Conservation (phyloP, 2,113 vertebrate species). For the Festucalex cinctus region DNA sequence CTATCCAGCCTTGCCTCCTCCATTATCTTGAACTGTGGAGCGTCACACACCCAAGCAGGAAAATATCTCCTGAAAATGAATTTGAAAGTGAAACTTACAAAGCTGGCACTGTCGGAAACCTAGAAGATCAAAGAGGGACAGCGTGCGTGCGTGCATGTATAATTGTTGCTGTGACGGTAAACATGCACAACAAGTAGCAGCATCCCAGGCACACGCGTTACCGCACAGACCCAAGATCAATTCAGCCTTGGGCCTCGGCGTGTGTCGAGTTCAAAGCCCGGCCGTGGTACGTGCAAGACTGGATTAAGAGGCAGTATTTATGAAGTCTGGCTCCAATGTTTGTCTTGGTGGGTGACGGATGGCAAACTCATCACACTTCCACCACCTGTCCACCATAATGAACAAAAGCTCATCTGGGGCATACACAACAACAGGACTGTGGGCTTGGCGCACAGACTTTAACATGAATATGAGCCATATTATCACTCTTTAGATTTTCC, state of each 20-base stretch:
- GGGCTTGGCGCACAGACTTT: background rate
- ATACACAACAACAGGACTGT: conserved; percentile 11
- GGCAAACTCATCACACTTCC: conserved; percentile 38
- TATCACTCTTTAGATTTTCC: background rate
- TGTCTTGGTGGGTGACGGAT: conserved; percentile 51
- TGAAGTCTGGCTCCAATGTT: conserved; percentile 47
- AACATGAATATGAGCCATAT: no score
- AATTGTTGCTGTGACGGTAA: background rate
- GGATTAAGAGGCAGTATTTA: conserved; percentile 61
- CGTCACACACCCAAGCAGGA: conserved; percentile 29
- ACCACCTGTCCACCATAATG: conserved; percentile 47
- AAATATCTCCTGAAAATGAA: conserved; percentile 32
- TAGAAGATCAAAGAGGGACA: conserved; percentile 1
- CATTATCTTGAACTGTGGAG: conserved; percentile 34
- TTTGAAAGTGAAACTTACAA: conserved; percentile 10
- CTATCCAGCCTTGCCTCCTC: conserved; percentile 50
- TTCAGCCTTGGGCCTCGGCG: conserved; percentile 45
- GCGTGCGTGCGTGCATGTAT: background rate
- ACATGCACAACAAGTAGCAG: conserved; percentile 16
- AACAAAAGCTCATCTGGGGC: conserved; percentile 36
- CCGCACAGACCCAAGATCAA: conserved; percentile 44
- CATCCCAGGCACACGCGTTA: conserved; percentile 41
- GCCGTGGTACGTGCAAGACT: conserved; percentile 45
- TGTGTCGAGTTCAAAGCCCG: conserved; percentile 47
- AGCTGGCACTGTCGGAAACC: conserved; percentile 6